Evolutionary conservation across 2,797 vertebrate genomes (phyloP), one percentile per base, ranked within the genome.

Genomic region (Coendou prehensilis): DNA sequence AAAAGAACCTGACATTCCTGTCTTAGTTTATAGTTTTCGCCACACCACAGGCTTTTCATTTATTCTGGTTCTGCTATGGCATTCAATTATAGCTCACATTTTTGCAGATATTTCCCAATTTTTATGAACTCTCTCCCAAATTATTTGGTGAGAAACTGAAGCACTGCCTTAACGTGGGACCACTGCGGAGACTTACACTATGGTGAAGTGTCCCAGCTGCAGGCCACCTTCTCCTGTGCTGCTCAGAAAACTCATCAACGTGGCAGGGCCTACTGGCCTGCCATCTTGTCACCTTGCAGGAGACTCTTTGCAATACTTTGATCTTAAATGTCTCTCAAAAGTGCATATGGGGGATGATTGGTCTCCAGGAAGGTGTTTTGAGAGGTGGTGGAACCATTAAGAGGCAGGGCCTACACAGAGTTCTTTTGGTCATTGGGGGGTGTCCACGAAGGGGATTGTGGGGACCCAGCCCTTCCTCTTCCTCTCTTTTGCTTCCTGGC

Each of bases 151-250:
- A 87, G 63, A 86, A 41, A 15, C n/a, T 17, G 41, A 63, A 73
- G 63, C 28, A 9, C 57, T 3, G 5, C 57, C 7, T 56, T 45
- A 3, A 6, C 6, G 22, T 2, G 5, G 7, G 13, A 15, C 45
- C 41, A 4, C 13, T 1, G 0, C 18, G 10, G 18, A 10, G 47
- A 41, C 17, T 73, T n/a, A 2, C 0, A 2, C 0, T 1, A 5
- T 7, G 0, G 28, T 6, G 15, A 56, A 1, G 5, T 41, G 8
- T 9, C 30, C 30, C 50, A 2, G 3, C 45, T 22, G 11, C 1
- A 37, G 37, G 14, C 76, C 20, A 5, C 18, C 37, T 52, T 47
- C 26, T 57, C 17, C 71, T 13, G 8, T 4, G 20, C 59, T 7
- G 14, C 45, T 61, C 75, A 86, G 45, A 76, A 63, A n/a, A 45